A percentile compares a stretch with the other conserved stretches of the same genome.
Evolutionary conservation across 2,797 vertebrate genomes (phyloP).

Genomic region (Anableps anableps): DNA sequence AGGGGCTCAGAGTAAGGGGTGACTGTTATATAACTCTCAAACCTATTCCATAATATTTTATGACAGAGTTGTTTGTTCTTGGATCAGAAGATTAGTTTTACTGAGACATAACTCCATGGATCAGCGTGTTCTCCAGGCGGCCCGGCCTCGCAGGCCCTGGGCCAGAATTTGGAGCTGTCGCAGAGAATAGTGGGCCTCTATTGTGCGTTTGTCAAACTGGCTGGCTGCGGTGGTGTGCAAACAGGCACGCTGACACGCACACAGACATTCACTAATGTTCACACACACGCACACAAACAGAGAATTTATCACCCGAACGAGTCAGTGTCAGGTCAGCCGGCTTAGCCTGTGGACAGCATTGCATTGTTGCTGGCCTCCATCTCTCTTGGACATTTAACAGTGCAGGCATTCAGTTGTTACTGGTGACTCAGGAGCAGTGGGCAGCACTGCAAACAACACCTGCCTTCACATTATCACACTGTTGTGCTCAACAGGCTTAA

Average conservation of each 20-base stretch:
- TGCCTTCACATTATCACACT: slow-evolving; percentile 63
- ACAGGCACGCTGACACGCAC: slow-evolving; percentile 51
- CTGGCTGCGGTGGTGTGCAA: slow-evolving; percentile 49
- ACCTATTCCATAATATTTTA: slow-evolving; percentile 53
- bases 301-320: slow-evolving; percentile 67
- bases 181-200: slow-evolving; percentile 54
- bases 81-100: slow-evolving; percentile 63
- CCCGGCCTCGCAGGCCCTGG: slow-evolving; percentile 29
- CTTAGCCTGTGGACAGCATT: slow-evolving; percentile 64
- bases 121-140: slow-evolving; percentile 48
- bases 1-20: background rate
- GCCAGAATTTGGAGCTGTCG: slow-evolving; percentile 46
- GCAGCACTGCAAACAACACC: slow-evolving; percentile 62
- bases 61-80: slow-evolving; percentile 59
- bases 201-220: slow-evolving; percentile 62
- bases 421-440: slow-evolving; percentile 74
- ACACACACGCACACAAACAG: slow-evolving; percentile 43
- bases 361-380: slow-evolving; percentile 73
- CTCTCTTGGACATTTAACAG: slow-evolving; percentile 68
- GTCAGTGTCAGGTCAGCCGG: slow-evolving; percentile 71
- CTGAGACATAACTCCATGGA: slow-evolving; percentile 53
- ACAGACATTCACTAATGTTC: slow-evolving; percentile 47
- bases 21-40: slow-evolving; percentile 30
- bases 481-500: slow-evolving; percentile 39
- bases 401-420: slow-evolving; percentile 69